phyloP scores from a whole-genome alignment of 2,888 invertebrate species.

The Drosophila dives region DNA sequence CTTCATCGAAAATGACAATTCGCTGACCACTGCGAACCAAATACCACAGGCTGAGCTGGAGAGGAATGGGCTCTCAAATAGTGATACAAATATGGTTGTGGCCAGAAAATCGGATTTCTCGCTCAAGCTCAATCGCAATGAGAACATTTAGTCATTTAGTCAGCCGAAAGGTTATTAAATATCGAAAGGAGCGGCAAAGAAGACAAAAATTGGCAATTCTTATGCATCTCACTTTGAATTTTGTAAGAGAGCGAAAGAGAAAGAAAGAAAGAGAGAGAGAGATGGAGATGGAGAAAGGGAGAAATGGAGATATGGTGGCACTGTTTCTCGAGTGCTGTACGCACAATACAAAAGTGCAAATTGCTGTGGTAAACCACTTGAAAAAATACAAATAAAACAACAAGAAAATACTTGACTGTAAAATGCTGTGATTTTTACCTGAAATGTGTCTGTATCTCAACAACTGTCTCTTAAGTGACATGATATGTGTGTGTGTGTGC shows the following conservation, averaged over 20 bases:
- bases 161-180: constrained; percentile 21
- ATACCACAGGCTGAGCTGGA: background rate
- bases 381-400: constrained; percentile 18
- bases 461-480: constrained; percentile 28
- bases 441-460: constrained; percentile 56
- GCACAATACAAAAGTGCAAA: constrained; percentile 70
- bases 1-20: constrained; percentile 33
- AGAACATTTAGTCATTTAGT: constrained; percentile 23
- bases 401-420: constrained; percentile 37
- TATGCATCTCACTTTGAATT: background rate
- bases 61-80: background rate
- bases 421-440: constrained; percentile 69
- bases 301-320: background rate
- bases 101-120: constrained; percentile 52
- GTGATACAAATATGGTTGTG: constrained; percentile 25
- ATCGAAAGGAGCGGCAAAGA: background rate
- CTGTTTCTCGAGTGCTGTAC: constrained; percentile 44
- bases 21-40: background rate
- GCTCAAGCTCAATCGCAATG: constrained; percentile 43
- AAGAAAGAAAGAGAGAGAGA: background rate
- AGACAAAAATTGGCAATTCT: background rate
- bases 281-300: background rate
- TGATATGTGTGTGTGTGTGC: background rate
- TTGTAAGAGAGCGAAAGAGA: background rate
- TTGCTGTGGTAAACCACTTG: constrained; percentile 65